Base-by-base conservation (phyloP, 1,140 invertebrate genomes). In the Pinna nobilis region DNA sequence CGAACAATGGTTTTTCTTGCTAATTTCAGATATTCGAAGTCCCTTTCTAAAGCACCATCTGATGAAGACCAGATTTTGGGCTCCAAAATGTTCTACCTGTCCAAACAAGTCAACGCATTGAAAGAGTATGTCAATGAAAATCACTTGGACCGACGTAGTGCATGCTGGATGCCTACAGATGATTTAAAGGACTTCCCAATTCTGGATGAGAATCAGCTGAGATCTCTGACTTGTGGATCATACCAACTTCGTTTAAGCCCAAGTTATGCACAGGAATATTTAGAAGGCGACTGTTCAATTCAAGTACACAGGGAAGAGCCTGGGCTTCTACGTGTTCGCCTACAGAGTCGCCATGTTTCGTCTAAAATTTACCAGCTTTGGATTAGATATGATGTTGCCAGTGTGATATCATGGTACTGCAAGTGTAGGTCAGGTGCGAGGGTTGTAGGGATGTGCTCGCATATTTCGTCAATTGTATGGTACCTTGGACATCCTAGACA, bases 401-500 rank as follows among this genome's bases (percentile, higher is more conserved):
- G 33, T 23, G 47, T 70, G 7, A 30, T 37, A n/a, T 39, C 66
- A 20, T 61, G 68, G 68, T 70, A 70, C 25, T 70, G 68, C 35
- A 49, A 50, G 30, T 70, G 55, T 50, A n/a, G 11, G 13, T n/a
- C 67, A 18, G 67, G 67, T 9, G 37, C 53, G 2, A 28, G 41
- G 33, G 68, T 70, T 20, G 57, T 70, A 15, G 68, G 68, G n/a
- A 47, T 70, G 15, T 63, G 68, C 33, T 23, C 68, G 11, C 68
- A 70, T 25, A 30, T 63, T 20, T 15, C 44, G 4, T 20, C 59
- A 1, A 33, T 63, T 9, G 6, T 70, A 28, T 70, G 68, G 59
- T 70, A 53, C 23, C 37, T 70, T 30, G 59, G 32, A 11, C 18
- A 63, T n/a, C 57, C 41, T 7, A 30, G 55, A 37, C 59, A 60